Evolutionary conservation across 2,888 invertebrate species (phyloP), one percentile per base, ranked within the genome.

Genomic region (Caenorhabditis sp.): DNA sequence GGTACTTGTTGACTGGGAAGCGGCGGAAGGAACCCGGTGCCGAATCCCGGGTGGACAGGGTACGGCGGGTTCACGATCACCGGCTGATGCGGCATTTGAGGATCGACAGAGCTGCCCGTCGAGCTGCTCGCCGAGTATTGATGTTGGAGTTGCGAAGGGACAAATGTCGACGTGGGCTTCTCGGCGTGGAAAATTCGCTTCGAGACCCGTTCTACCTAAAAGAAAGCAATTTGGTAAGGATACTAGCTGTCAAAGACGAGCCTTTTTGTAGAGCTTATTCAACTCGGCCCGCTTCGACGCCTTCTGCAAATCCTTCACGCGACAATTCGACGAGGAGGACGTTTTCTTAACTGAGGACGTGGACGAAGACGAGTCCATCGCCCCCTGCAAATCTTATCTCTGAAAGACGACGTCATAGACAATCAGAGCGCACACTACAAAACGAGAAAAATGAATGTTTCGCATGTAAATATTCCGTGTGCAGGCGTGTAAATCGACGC

Each of bases 81-180:
- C n/a, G 68, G 52, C 35, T 59, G 68, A 52, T 68, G 68, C 2
- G 68, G 68, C 68, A 68, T 68, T n/a, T 56, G 59, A n/a, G 26
- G 65, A 30, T 59, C 52, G 15, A 24, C 43, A 2, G 15, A 35
- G 37, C 59, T 37, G n/a, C 46, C 46, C 24, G 53, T 13, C 15
- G 68, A 59, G 15, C 52, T 58, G 30, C 48, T 39, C 1, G 43
- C 50, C 9, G 58, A 66, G 9, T 37, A 26, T 37, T 53, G 53
- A 20, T 48, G 61, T 11, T 41, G 41, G 13, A 48, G 43, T 35
- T 68, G 58, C 2, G 68, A 59, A 4, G 58, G 68, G 13, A 68
- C 68, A n/a, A 68, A 68, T 4, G 68, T 68, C 8, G 52, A 59
- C 17, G 50, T 41, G 24, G 15, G 15, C 6, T 37, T 22, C 3